phyloP scores from a whole-genome alignment of 1,140 invertebrate species.

The Stegodyphus mimosarum region DNA sequence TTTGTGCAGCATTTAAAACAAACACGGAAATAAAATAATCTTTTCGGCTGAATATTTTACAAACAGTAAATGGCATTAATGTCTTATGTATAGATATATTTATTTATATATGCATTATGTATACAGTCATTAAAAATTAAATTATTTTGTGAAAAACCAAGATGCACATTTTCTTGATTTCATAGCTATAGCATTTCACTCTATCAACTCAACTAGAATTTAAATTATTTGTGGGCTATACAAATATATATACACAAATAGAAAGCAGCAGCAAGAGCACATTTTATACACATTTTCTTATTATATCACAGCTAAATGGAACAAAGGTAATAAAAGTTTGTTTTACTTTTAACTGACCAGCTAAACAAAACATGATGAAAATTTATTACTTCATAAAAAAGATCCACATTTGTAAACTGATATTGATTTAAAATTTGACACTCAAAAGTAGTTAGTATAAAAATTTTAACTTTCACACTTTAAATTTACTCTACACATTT shows the following conservation, averaged over 20 bases:
- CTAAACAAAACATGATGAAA: no score
- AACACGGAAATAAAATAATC: conserved; percentile 51
- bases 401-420: no score
- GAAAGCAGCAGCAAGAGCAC: background rate
- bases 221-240: conserved; percentile 31
- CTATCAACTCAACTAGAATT: conserved; percentile 7
- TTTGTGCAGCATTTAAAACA: conserved; percentile 56
- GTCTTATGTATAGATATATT: conserved; percentile 40
- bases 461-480: no score
- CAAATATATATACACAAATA: conserved; percentile 3
- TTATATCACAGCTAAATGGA: no score
- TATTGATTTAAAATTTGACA: no score
- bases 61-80: conserved; percentile 53
- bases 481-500: no score
- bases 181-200: conserved; percentile 6
- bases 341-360: no score
- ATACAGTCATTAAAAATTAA: conserved; percentile 46
- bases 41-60: conserved; percentile 46
- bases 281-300: no score
- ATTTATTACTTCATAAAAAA: no score
- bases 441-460: no score
- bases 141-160: background rate
- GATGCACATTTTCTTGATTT: background rate
- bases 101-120: conserved; percentile 24
- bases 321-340: no score